Conservation (phyloP, 2,113 vertebrate genomes). For the Bufo bufo region DNA sequence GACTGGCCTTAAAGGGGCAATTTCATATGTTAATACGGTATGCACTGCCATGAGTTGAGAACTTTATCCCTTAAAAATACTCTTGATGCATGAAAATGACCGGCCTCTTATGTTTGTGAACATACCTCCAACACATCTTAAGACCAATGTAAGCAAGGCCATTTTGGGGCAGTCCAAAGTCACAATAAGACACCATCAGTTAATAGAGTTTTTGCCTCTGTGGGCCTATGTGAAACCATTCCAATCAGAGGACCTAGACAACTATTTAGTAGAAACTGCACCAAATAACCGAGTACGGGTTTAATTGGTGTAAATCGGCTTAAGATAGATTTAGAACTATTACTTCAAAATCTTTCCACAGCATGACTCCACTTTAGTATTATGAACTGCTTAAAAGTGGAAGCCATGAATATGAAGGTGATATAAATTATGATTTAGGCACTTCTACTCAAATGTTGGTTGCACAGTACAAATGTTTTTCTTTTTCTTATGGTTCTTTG, state of each 20-base stretch:
- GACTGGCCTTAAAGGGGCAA: neutral
- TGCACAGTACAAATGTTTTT: slow-evolving; percentile 38
- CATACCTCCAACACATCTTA: neutral
- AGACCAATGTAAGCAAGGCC: neutral
- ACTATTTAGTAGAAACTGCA: neutral
- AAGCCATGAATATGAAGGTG: neutral
- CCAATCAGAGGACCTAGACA: neutral
- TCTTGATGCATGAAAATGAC: neutral
- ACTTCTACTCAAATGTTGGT: neutral
- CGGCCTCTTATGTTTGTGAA: neutral
- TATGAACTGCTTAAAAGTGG: neutral
- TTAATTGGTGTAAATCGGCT: neutral
- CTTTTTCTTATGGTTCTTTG: slow-evolving; percentile 18
- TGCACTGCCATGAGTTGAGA: neutral
- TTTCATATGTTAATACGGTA: neutral
- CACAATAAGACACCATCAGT: neutral
- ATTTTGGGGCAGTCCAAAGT: neutral
- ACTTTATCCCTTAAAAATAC: neutral
- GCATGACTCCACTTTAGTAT: neutral
- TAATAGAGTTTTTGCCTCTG: neutral
- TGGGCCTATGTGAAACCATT: neutral
- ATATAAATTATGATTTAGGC: neutral
- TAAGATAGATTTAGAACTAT: neutral
- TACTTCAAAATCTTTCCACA: neutral
- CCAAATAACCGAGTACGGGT: neutral